phyloP scores from a whole-genome alignment of 2,797 vertebrate genomes.

The Pempheris klunzingeri region DNA sequence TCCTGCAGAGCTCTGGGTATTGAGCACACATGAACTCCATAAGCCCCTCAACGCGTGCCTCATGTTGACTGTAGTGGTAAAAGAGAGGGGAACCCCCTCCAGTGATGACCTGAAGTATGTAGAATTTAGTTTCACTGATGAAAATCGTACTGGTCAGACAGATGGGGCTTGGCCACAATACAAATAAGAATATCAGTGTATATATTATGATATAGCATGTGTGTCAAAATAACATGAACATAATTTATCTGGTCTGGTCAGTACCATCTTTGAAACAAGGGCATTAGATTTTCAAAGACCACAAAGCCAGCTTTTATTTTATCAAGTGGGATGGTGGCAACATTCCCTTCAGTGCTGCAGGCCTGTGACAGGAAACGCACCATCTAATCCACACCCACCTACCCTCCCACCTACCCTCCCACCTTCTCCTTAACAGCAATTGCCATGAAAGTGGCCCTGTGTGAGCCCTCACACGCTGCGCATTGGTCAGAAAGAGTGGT shows the following conservation, averaged over 20 bases:
- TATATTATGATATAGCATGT: no score
- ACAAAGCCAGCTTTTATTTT: constrained; percentile 15
- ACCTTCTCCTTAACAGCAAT: constrained; percentile 34
- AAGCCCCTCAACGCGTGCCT: not conserved
- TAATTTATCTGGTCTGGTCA: not conserved
- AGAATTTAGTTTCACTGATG: not conserved
- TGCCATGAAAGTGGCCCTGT: constrained; percentile 58
- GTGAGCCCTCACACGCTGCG: constrained; percentile 42
- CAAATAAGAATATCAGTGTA: no score
- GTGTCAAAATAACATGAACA: no score
- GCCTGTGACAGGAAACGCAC: constrained; percentile 35
- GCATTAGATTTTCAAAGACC: not conserved
- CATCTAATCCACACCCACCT: constrained; percentile 15
- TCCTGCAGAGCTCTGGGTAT: constrained; percentile 7
- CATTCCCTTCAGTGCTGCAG: constrained; percentile 13
- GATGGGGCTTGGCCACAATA: not conserved
- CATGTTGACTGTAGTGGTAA: constrained; percentile 10
- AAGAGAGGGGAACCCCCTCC: not conserved
- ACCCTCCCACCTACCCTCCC: not conserved
- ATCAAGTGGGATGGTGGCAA: not conserved
- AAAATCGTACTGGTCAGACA: not conserved
- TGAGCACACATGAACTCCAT: constrained; percentile 16
- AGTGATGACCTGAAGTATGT: not conserved
- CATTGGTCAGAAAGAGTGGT: constrained; percentile 28
- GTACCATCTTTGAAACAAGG: not conserved